Conservation (phyloP, 2,888 invertebrate genomes). For the Macrosiphum euphorbiae region DNA sequence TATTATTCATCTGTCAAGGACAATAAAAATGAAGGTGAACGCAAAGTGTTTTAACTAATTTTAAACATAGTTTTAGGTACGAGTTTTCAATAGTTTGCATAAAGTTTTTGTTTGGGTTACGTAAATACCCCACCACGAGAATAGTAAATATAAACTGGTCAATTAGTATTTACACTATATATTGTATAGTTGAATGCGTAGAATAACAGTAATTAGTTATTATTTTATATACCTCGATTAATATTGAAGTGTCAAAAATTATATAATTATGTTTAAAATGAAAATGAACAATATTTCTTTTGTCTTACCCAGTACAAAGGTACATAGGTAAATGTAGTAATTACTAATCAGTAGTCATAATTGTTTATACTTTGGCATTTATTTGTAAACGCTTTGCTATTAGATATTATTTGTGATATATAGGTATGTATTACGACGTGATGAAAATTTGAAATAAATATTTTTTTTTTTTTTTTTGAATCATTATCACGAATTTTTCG, state of each 20-base stretch:
- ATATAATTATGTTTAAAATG: neutral
- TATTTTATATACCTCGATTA: neutral
- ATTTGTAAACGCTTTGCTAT: neutral
- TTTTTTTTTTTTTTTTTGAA: neutral
- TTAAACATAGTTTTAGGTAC: neutral
- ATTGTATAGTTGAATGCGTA: neutral
- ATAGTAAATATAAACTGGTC: neutral
- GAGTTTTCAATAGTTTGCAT: neutral
- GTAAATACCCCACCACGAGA: neutral
- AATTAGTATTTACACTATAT: neutral
- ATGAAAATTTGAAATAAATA: neutral
- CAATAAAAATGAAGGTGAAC: neutral
- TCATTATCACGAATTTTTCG: neutral
- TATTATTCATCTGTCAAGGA: neutral
- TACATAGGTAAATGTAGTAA: neutral
- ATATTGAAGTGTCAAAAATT: neutral
- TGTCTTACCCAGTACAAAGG: neutral
- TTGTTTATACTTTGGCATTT: neutral
- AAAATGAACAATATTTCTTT: neutral
- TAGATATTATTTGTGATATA: neutral
- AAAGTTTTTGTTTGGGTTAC: conserved; percentile 19
- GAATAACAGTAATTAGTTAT: neutral
- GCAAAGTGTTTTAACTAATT: neutral
- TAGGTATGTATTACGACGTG: neutral
- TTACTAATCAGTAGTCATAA: neutral